Conservation (phyloP, 2,797 vertebrate genomes). For the Eremophila alpestris region DNA sequence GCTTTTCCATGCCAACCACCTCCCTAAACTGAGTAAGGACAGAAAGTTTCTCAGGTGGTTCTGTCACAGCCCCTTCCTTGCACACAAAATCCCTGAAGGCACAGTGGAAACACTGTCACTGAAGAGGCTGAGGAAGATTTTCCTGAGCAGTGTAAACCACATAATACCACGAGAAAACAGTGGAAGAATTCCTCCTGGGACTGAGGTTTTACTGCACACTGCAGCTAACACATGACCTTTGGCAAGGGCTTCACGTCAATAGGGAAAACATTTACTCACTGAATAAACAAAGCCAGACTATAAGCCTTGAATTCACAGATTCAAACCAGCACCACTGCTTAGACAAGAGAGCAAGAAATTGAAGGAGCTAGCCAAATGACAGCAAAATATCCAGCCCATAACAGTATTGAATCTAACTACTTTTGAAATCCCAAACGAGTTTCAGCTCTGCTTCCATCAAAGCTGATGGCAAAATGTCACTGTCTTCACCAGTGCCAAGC, state of each 20-base stretch:
- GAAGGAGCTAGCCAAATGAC: not conserved
- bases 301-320: not conserved
- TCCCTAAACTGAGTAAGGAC: not conserved
- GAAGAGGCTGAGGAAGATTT: not conserved
- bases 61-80: not conserved
- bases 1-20: not conserved
- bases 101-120: not conserved
- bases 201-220: not conserved
- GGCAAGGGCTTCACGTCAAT: not conserved
- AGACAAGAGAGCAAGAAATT: not conserved
- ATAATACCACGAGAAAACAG: not conserved
- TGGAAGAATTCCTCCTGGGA: not conserved
- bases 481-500: not conserved
- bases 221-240: constrained; percentile 32
- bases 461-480: not conserved
- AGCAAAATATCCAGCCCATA: not conserved
- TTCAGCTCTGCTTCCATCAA: not conserved
- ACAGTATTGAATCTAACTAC: not conserved
- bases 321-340: not conserved
- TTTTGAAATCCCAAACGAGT: not conserved
- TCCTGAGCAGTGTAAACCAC: not conserved
- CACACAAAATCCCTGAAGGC: not conserved
- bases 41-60: not conserved
- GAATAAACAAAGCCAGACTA: constrained; percentile 32
- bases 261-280: constrained; percentile 34